Evolutionary conservation across 2,113 vertebrate species (phyloP), one percentile per base, ranked within the genome.

Genomic region (Rissa tridactyla): DNA sequence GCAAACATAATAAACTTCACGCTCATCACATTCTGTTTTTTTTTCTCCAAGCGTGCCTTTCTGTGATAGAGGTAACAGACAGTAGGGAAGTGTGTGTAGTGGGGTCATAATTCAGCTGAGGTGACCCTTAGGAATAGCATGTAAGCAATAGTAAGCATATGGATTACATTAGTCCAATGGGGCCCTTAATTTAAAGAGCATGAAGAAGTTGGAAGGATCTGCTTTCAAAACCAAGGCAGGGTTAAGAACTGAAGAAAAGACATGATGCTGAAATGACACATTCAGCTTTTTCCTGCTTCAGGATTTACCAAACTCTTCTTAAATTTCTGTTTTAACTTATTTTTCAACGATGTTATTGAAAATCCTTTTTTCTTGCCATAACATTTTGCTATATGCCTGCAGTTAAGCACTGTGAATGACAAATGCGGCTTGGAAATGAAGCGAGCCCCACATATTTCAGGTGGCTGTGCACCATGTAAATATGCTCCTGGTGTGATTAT

Each of bases 111-210:
- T 93, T 88, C 80, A 90, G 30, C 70, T 93, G 90, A 71, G 19
- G 57, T 97, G 92, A 90, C 73, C 85, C 66, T 81, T 95, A 54
- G 5, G 26, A 96, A 81, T 22, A 83, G 54, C 62, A 69, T 89
- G n/a, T 73, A 79, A 85, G 34, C 79, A 76, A 22, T 51, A 92
- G 76, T 70, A 81, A 88, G 66, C 93, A 97, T 96, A 90, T 98
- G 96, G 95, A 92, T 96, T 97, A 93, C 55, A 79, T 95, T 95
- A 97, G 79, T 75, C 85, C 76, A 82, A 38, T 83, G 93, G 42
- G 77, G 69, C 91, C 73, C 83, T 92, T 84, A 91, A 82, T 79
- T 96, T 96, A 95, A 97, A 89, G 86, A 95, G 70, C 77, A 85
- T 20, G 40, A 94, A 94, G 71, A 93, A 69, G 82, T 57, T 92